Base-by-base conservation (phyloP, 2,113 vertebrate species). In the Pachypanchax playfairii region DNA sequence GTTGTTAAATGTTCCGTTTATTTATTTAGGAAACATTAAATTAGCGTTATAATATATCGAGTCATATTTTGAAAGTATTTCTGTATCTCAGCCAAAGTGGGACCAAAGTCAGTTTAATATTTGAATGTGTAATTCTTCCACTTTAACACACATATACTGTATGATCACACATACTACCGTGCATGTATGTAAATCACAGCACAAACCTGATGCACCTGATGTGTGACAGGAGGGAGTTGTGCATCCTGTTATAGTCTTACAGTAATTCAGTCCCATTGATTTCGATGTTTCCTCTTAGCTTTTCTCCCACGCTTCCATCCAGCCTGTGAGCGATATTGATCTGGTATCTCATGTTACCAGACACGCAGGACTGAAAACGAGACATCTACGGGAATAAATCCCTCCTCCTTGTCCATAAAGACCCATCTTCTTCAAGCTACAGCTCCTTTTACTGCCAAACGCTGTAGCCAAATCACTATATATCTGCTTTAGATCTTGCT, bases 21-120 rank as follows among this genome's bases (percentile, higher is more conserved):
- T 17, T 13, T 41, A 5, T 47, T 48, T n/a, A 44, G 10, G 18
- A 36, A 4, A 15, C 9, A 11, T 57, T 36, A 28, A 31, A 18
- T 51, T 21, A 28, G 20, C 4, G 41, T 25, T 28, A 21, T 31
- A 21, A 50, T 42, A 31, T 7, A 14, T 56, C 2, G 15, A 18
- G n/a, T 38, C 17, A 8, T 60, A 15, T 15, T 52, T 24, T 18
- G 4, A 35, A 50, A 58, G 18, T 4, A 6, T 11, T 12, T 63
- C 24, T 75, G 29, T 53, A 57, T 4, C 1, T 69, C 54, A 69
- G 71, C 65, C 82, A 86, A 88, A 82, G 82, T 82, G 76, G 79
- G 80, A 86, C 50, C 15, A 60, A 39, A 73, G 20, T 54, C 25
- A 46, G 28, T 36, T 12, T 44, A 9, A 13, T 36, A 38, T 59